These are phyloP conservation scores for Dasypolia templi DNA, from an alignment of 2,888 invertebrate genomes.

Conservation along the genomic window DNA sequence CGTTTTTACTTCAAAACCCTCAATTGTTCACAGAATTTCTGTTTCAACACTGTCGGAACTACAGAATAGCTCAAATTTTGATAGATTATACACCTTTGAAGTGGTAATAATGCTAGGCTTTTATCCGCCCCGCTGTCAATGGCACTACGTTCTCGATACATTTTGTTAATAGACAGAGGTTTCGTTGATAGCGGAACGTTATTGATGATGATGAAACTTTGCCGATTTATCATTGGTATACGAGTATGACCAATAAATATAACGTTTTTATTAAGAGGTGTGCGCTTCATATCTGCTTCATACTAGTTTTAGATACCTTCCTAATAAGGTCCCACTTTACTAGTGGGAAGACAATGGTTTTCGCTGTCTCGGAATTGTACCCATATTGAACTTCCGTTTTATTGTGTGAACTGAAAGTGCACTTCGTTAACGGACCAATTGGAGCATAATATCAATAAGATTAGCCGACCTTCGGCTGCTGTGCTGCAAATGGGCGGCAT, in stretches of 20 bases:
- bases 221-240: constrained; percentile 49
- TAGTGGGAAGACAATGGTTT: background rate
- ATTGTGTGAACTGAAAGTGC: constrained; percentile 30
- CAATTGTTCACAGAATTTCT: background rate
- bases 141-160: constrained; percentile 16
- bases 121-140: constrained; percentile 27
- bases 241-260: constrained; percentile 46
- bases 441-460: constrained; percentile 45
- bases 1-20: too few relatives aligned
- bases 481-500: constrained; percentile 54
- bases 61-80: background rate
- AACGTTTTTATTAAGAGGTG: constrained; percentile 40
- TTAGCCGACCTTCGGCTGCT: constrained; percentile 42
- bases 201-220: constrained; percentile 64
- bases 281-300: constrained; percentile 31
- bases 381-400: background rate
- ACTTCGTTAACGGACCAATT: constrained; percentile 38
- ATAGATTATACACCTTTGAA: too few relatives aligned
- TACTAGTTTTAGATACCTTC: constrained; percentile 4
- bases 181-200: constrained; percentile 47
- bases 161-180: constrained; percentile 55
- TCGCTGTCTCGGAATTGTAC: background rate
- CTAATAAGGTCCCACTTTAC: background rate
- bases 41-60: background rate
- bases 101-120: background rate